A percentile compares a stretch with the other conserved stretches of the same genome.
Conservation (phyloP, 2,888 invertebrate species). For the Eilema sororculum region DNA sequence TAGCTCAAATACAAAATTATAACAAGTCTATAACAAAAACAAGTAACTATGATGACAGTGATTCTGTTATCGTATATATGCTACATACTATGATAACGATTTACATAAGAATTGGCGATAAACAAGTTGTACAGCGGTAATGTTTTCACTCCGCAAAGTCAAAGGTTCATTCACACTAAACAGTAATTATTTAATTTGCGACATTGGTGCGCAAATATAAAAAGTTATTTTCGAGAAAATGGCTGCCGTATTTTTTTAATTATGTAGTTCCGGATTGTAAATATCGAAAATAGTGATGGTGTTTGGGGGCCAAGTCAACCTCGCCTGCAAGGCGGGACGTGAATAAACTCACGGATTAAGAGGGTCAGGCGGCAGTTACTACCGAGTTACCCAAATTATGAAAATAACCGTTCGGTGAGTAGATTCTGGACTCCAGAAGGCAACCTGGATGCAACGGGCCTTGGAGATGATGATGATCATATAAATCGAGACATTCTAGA, state of each 20-base stretch:
- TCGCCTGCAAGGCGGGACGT: not conserved
- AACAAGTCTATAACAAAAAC: not conserved
- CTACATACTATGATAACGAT: conserved; percentile 49
- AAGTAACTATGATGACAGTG: conserved; percentile 18
- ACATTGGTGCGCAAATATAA: conserved; percentile 47
- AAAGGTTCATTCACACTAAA: conserved; percentile 56
- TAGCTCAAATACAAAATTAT: not conserved
- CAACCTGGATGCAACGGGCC: no score
- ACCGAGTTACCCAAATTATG: no score
- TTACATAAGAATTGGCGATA: conserved; percentile 64
- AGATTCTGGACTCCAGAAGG: no score
- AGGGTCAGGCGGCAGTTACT: no score
- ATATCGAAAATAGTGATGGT: not conserved
- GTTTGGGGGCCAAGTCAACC: not conserved
- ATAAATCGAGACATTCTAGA: no score
- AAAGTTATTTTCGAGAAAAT: conserved; percentile 21
- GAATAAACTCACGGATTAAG: not conserved
- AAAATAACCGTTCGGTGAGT: no score
- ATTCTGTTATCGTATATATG: conserved; percentile 38
- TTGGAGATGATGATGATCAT: no score
- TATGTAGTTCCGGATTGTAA: conserved; percentile 16
- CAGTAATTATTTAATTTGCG: conserved; percentile 51
- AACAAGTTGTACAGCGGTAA: conserved; percentile 43
- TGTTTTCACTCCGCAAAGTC: conserved; percentile 59
- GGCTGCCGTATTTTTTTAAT: conserved; percentile 4